phyloP scores from a whole-genome alignment of 1,140 invertebrate species.

The Anastatus disparis region DNA sequence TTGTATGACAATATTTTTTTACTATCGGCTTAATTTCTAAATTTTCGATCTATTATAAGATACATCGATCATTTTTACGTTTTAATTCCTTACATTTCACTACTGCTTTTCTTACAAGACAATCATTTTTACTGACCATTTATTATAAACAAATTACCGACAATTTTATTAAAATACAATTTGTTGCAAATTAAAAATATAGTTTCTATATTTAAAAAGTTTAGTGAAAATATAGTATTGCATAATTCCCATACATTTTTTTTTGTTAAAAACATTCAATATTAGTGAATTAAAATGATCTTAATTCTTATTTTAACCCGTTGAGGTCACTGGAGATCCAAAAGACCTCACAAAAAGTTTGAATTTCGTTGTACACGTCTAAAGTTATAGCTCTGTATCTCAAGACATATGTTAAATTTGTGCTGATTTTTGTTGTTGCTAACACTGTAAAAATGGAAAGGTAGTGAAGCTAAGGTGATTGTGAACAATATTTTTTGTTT shows the following conservation, averaged over 20 bases:
- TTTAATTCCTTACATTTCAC: constrained; percentile 37
- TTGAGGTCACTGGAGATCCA: too few relatives aligned
- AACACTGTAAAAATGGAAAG: too few relatives aligned
- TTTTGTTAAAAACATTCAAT: constrained; percentile 12
- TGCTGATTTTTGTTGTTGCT: too few relatives aligned
- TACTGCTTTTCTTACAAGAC: not conserved
- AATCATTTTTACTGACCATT: not conserved
- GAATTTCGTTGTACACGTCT: too few relatives aligned
- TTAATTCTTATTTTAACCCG: constrained; percentile 24
- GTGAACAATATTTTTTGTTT: too few relatives aligned
- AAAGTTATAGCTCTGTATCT: too few relatives aligned
- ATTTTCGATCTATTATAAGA: too few relatives aligned
- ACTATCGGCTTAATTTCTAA: too few relatives aligned
- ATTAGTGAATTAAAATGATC: constrained; percentile 6
- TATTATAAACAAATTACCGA: not conserved
- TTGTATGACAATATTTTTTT: not conserved
- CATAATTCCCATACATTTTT: too few relatives aligned
- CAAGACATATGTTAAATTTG: too few relatives aligned
- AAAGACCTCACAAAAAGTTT: constrained; percentile 14
- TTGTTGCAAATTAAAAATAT: constrained; percentile 14
- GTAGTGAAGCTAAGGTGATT: too few relatives aligned
- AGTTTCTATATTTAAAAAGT: constrained; percentile 10
- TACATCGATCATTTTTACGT: too few relatives aligned
- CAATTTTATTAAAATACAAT: constrained; percentile 26
- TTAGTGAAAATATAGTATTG: not conserved